These are phyloP conservation scores for Chrysomallon squamiferum DNA, from an alignment of 1,140 invertebrate genomes.

Conservation along the genomic window DNA sequence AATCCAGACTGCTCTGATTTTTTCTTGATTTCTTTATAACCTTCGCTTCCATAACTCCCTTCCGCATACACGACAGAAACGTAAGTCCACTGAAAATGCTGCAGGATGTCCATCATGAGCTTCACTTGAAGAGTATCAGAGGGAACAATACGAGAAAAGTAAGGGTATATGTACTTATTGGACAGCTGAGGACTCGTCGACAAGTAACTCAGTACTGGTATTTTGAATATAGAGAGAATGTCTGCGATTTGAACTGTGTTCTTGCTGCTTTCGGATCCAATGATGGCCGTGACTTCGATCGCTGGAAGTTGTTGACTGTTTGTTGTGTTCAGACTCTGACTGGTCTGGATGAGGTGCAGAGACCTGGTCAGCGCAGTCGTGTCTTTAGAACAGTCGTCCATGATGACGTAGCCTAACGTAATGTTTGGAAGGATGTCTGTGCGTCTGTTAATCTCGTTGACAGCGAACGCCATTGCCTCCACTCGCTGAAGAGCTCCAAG, in stretches of 20 bases:
- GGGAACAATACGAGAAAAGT: constrained; percentile 32
- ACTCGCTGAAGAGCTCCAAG: constrained; percentile 72
- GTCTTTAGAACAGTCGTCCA: constrained; percentile 79
- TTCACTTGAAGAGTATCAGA: constrained; percentile 62
- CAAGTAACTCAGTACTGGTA: constrained; percentile 66
- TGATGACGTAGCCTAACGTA: constrained; percentile 73
- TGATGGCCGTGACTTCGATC: constrained; percentile 21
- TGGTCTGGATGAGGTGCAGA: constrained; percentile 71
- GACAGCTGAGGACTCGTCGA: constrained; percentile 24
- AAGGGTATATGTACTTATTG: constrained; percentile 24
- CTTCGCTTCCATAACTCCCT: constrained; percentile 64
- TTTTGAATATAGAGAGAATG: constrained; percentile 70
- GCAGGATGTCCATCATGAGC: constrained; percentile 23
- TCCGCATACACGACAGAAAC: constrained; percentile 27
- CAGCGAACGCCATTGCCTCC: constrained; percentile 80
- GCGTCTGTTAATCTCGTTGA: constrained; percentile 75
- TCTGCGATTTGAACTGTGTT: constrained; percentile 74
- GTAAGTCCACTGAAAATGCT: constrained; percentile 27
- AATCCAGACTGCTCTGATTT: constrained; percentile 1
- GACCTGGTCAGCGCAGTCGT: constrained; percentile 79
- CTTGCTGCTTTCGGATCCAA: constrained; percentile 60
- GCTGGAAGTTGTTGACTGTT: neutral
- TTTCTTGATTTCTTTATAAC: constrained; percentile 10
- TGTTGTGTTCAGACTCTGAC: neutral
- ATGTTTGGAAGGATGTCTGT: constrained; percentile 67